Evolutionary conservation across 2,113 vertebrate genomes (phyloP).

Genomic region (Microcebus ravelobensis): DNA sequence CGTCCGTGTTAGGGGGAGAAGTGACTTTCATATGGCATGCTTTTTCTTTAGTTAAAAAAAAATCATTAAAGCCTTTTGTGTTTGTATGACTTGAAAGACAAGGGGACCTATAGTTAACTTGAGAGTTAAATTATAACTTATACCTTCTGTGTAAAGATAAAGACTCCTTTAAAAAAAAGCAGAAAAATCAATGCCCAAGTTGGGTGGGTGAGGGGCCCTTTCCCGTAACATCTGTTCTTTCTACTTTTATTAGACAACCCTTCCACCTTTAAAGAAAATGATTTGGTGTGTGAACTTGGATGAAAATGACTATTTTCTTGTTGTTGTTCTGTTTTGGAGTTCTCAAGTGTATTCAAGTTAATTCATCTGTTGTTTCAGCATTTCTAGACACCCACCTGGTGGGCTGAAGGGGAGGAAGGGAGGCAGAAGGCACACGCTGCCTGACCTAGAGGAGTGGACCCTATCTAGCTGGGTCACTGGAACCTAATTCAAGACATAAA

Average conservation of each 20-base stretch:
- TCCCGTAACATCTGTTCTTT: neutral
- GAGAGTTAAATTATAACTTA: constrained; percentile 74
- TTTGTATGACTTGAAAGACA: constrained; percentile 53
- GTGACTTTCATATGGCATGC: neutral
- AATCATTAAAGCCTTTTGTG: constrained; percentile 32
- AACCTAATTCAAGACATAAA: neutral
- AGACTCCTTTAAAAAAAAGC: neutral
- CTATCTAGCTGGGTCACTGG: neutral
- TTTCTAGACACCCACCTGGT: neutral
- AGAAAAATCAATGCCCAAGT: neutral
- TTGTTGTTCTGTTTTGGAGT: neutral
- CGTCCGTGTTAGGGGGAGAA: neutral
- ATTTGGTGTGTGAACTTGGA: neutral
- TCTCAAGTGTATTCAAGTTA: neutral
- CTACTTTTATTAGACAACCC: neutral
- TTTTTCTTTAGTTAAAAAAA: constrained; percentile 33
- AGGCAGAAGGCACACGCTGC: neutral
- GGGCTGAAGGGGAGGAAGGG: neutral
- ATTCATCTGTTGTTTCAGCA: neutral
- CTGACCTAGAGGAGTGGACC: neutral
- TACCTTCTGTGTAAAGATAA: constrained; percentile 36
- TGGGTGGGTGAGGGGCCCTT: neutral
- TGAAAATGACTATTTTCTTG: neutral
- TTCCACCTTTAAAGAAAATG: neutral
- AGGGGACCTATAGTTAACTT: constrained; percentile 41